These are phyloP conservation scores for Hiodon tergisus DNA, from an alignment of 2,113 vertebrate species.

Conservation along the genomic window DNA sequence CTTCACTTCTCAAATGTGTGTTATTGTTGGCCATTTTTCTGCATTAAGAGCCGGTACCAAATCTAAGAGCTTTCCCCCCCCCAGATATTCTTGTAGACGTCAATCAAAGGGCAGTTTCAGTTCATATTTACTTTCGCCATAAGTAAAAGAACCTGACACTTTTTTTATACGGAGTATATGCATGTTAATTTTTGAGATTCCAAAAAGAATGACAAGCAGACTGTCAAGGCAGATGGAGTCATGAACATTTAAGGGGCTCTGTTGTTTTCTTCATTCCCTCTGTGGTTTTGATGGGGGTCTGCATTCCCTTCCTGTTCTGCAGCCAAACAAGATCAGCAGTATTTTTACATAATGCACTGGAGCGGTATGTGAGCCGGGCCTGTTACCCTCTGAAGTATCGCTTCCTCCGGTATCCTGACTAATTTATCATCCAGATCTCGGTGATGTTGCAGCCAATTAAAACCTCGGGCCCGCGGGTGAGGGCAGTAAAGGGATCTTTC, in stretches of 20 bases:
- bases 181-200: neutral
- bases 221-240: neutral
- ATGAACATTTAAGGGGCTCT: neutral
- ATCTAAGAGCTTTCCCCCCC: neutral
- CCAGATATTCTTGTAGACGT: too few relatives aligned
- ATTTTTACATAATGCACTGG: slow-evolving; percentile 22
- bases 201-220: neutral
- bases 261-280: neutral
- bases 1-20: neutral
- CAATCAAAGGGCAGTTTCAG: too few relatives aligned
- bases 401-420: slow-evolving; percentile 17
- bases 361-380: neutral
- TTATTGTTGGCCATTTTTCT: slow-evolving; percentile 10
- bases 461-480: slow-evolving; percentile 1
- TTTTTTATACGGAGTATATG: too few relatives aligned
- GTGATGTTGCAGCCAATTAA: slow-evolving; percentile 14
- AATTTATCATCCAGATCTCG: slow-evolving; percentile 20
- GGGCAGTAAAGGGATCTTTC: neutral
- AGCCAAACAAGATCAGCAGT: slow-evolving; percentile 2
- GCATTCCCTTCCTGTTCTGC: neutral
- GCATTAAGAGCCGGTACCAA: neutral
- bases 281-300: neutral
- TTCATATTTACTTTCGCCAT: too few relatives aligned
- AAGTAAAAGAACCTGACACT: too few relatives aligned
- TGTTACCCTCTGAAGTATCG: neutral